phyloP scores from a whole-genome alignment of 2,888 invertebrate species.

The Ischnus inquisitorius region DNA sequence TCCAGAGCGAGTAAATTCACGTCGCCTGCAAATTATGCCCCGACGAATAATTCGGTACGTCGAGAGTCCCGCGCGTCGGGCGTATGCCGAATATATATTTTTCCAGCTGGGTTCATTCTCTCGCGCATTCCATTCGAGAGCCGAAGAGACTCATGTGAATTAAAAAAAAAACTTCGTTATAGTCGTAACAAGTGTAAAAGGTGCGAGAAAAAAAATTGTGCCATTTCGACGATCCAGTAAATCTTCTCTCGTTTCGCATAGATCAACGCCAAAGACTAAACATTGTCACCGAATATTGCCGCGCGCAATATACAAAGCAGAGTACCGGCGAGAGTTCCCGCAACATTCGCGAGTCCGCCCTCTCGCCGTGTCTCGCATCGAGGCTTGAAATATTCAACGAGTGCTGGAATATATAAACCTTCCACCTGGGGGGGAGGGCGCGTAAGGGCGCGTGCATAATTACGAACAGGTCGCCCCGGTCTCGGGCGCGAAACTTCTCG shows the following conservation, averaged over 20 bases:
- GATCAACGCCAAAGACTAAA: too few species aligned
- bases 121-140: background rate
- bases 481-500: constrained; percentile 23
- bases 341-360: background rate
- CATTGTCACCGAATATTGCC: background rate
- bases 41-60: constrained; percentile 24
- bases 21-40: constrained; percentile 41
- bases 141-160: background rate
- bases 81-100: constrained; percentile 12
- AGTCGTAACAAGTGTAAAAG: too few species aligned
- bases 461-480: constrained; percentile 58
- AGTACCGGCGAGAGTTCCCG: background rate
- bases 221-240: too few species aligned
- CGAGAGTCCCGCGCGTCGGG: constrained; percentile 9
- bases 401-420: constrained; percentile 46
- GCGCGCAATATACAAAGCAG: background rate
- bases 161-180: background rate
- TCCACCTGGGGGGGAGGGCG: background rate
- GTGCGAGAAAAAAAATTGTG: too few species aligned
- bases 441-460: constrained; percentile 57
- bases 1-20: background rate
- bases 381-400: constrained; percentile 61
- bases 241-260: too few species aligned
- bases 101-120: background rate
- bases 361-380: constrained; percentile 9